phyloP scores from a whole-genome alignment of 2,888 invertebrate genomes.

The Mongoloraphidia duomilia region DNA sequence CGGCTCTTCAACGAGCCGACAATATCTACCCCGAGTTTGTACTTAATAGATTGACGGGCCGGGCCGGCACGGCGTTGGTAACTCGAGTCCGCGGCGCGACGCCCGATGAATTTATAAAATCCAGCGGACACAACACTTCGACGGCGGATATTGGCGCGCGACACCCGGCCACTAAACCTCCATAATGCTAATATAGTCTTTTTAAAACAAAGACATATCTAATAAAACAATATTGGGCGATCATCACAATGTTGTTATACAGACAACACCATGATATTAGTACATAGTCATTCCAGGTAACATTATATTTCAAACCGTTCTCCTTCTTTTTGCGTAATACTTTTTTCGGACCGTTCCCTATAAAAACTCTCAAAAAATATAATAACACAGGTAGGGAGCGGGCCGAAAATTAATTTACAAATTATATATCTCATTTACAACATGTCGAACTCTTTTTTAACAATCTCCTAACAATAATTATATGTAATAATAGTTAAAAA shows the following conservation, averaged over 20 bases:
- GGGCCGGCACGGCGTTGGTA: conserved; percentile 12
- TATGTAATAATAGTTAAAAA: conserved; percentile 27
- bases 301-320: too few relatives aligned
- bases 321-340: too few relatives aligned
- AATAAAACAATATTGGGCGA: too few relatives aligned
- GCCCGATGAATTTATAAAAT: neutral
- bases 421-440: neutral
- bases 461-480: conserved; percentile 33
- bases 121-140: neutral
- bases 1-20: neutral
- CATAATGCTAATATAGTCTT: conserved; percentile 7
- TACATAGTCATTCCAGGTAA: too few relatives aligned
- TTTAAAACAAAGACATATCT: conserved; percentile 4
- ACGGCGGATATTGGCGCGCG: too few relatives aligned
- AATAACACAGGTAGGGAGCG: too few relatives aligned
- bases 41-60: conserved; percentile 26
- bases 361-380: too few relatives aligned
- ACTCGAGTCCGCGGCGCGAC: neutral
- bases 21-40: conserved; percentile 31
- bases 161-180: neutral
- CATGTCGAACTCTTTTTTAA: conserved; percentile 26
- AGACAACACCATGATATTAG: too few relatives aligned
- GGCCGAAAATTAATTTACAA: too few relatives aligned
- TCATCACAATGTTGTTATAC: too few relatives aligned
- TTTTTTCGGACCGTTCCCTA: too few relatives aligned